Conservation (phyloP, 2,797 vertebrate species). For the Threskiornis aethiopicus region DNA sequence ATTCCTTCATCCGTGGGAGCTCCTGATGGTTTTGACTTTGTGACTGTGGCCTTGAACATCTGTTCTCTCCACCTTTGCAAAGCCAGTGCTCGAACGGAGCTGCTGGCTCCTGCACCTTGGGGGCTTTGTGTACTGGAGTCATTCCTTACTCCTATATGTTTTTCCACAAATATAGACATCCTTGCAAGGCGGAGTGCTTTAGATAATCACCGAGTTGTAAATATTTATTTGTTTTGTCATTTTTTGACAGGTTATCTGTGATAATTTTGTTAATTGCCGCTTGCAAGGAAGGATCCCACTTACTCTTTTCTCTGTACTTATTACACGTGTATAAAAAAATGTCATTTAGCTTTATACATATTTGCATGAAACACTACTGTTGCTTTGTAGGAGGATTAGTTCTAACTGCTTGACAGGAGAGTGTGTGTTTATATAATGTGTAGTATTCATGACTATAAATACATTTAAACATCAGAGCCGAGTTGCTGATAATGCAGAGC, state of each 20-base stretch:
- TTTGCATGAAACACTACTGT: background rate
- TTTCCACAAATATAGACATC: background rate
- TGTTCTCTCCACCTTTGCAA: background rate
- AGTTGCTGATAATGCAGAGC: background rate
- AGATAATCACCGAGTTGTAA: background rate
- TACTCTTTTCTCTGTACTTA: background rate
- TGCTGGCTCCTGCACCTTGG: background rate
- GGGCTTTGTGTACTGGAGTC: background rate
- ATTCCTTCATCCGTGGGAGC: background rate
- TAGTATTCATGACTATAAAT: background rate
- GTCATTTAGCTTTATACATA: background rate
- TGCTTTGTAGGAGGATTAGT: conserved; percentile 8
- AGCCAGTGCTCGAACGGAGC: background rate
- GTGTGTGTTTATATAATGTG: background rate
- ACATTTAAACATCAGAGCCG: background rate
- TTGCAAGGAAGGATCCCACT: background rate
- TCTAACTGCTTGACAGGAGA: background rate
- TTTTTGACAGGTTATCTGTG: background rate
- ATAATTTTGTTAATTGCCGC: conserved; percentile 5
- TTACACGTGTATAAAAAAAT: background rate
- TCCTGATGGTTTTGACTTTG: background rate
- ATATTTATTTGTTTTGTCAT: background rate
- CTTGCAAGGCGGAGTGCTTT: background rate
- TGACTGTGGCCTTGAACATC: background rate
- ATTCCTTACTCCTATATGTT: background rate